Base-by-base conservation (phyloP, 2,888 invertebrate species). In the Andrena praecox region DNA sequence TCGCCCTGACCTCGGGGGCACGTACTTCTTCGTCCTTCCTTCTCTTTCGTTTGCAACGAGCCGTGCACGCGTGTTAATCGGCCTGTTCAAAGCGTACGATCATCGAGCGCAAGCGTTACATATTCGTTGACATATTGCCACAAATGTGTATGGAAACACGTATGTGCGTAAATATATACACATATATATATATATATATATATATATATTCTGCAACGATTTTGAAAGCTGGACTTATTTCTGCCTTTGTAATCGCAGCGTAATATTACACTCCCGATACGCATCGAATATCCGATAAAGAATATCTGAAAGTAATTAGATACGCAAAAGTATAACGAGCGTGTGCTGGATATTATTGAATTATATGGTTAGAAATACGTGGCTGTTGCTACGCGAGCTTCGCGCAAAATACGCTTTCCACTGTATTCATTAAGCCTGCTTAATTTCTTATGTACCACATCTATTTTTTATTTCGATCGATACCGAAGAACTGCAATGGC, bases 401-500 rank as follows among this genome's bases (percentile, higher is more conserved):
- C 54, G 16, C 20, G 29, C 10, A 24, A 66, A 64, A 71, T 60
- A 31, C 42, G 5, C 1, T 50, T 64, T 27, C 10, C 33, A 48
- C 42, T 48, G 4, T 66, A 52, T 52, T 52, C 24, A 1, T 27
- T 24, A 62, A 60, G 10, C 35, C 27, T 12, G 52, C 42, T 73
- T 10, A 68, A 64, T 78, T 72, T 72, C 20, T 64, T 64, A 42
- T 72, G 24, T 29, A 6, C n/a, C 31, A n/a, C 6, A 10, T 56
- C 8, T 69, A 69, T 69, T 78, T 78, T 78, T 73, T 74, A 74
- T 81, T 66, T 70, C 52, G 42, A 80, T 80, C 79, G 72, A 79
- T 81, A 69, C 33, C 29, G 42, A 64, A 77, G 10, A 33, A 67
- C 29, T 2, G 68, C 42, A 35, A 63, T 2, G 4, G 27, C 35